Evolutionary conservation across 64 coral and sea anemone species (phyloP), one percentile per base, ranked within the genome.

Genomic region (Porites australiensis): DNA sequence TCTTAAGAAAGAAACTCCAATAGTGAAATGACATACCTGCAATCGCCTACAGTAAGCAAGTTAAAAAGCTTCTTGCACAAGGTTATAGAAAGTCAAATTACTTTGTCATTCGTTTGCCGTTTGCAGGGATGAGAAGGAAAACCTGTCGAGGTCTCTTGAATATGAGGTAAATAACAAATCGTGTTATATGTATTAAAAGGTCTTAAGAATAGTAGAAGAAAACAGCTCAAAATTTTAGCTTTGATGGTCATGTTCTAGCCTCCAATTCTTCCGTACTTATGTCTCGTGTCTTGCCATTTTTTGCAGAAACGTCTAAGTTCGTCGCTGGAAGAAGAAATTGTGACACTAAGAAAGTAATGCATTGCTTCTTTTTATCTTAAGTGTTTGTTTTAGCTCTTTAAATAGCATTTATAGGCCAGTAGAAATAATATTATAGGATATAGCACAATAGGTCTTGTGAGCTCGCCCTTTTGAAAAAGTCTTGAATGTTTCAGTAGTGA

Each of bases 91-190:
- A 12, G 12, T 4, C 7, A 57, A 57, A 57, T 57, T 9, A 9
- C 7, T 57, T 12, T 57, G 4, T 9, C 49, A 50, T 14, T 3
- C 73, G 4, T 46, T 76, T 76, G 6, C 46, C 13, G 46, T 18
- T 87, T 87, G 55, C 16, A 93, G 91, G 82, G 50, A 87, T 6
- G 82, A 87, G 59, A 93, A 93, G 59, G 83, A 87, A 68, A 76
- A 63, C 68, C 62, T 93, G 7, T 57, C 82, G 51, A 68, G 76
- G 79, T 93, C 74, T 47, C 74, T 93, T 3, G 64, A 68, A 69
- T 75, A 43, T 87, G 82, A 93, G 91, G 91, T 93, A 46, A 67
- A 75, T 3, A 44, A 6, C 15, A 58, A 57, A 4, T 63, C 5
- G 7, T 57, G 12, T 12, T 57, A 4, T 12, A 57, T 7, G 54